Evolutionary conservation across 2,888 invertebrate species (phyloP).

Genomic region (Toxonevra muliebris): DNA sequence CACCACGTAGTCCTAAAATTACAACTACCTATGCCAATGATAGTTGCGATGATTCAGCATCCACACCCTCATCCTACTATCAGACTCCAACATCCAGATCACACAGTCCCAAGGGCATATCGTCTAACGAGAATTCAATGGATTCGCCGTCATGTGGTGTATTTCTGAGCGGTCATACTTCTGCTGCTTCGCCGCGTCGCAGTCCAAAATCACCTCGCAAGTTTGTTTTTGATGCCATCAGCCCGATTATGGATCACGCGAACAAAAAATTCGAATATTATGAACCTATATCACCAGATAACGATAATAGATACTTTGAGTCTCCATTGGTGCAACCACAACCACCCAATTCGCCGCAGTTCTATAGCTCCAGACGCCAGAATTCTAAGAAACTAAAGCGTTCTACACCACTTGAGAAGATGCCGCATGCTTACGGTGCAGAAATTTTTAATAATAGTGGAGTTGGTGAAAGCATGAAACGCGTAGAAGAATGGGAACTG

Average conservation of each 20-base stretch:
- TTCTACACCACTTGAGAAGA: slow-evolving; percentile 39
- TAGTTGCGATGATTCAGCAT: slow-evolving; percentile 52
- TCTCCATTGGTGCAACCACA: slow-evolving; percentile 28
- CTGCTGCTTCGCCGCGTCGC: slow-evolving; percentile 44
- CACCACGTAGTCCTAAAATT: slow-evolving; percentile 64
- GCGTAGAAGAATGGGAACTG: slow-evolving; percentile 53
- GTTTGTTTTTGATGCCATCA: slow-evolving; percentile 68
- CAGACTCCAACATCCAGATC: slow-evolving; percentile 58
- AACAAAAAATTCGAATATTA: slow-evolving; percentile 62
- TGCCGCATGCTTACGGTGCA: slow-evolving; percentile 23
- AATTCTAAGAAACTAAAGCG: slow-evolving; percentile 50
- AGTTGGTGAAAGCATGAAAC: not conserved
- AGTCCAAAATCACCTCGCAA: slow-evolving; percentile 72
- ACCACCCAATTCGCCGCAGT: slow-evolving; percentile 44
- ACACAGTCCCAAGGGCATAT: slow-evolving; percentile 47
- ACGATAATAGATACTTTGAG: slow-evolving; percentile 46
- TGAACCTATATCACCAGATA: slow-evolving; percentile 60
- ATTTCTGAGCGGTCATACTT: slow-evolving; percentile 44
- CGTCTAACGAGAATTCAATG: slow-evolving; percentile 50
- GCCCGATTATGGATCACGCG: slow-evolving; percentile 50
- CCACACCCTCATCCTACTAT: slow-evolving; percentile 55
- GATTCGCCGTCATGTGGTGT: slow-evolving; percentile 47
- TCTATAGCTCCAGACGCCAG: slow-evolving; percentile 48
- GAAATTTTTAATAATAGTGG: not conserved
- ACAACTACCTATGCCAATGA: slow-evolving; percentile 64